Percentiles rank a stretch among this genome's conserved stretches.
Conservation (phyloP, 2,888 invertebrate species). For the Lepidocyrtinus sp. region DNA sequence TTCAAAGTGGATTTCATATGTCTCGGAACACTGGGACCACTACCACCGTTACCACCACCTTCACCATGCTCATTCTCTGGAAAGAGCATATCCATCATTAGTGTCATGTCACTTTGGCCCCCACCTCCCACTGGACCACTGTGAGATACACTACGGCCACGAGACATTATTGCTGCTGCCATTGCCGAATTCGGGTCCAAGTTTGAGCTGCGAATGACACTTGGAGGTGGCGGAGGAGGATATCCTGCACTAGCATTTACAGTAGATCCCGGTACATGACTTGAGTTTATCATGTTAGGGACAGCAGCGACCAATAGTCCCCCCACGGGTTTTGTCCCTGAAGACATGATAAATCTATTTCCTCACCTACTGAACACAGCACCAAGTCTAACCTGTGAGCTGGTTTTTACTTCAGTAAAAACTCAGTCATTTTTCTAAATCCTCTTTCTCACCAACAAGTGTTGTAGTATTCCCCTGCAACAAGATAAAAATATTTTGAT, state of each 20-base stretch:
- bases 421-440: neutral
- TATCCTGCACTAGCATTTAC: conserved; percentile 15
- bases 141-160: conserved; percentile 42
- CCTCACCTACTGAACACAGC: too few species aligned
- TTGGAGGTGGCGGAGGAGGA: conserved; percentile 47
- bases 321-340: conserved; percentile 52
- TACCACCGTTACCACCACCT: conserved; percentile 18
- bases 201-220: conserved; percentile 51
- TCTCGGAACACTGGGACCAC: conserved; percentile 17
- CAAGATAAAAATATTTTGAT: neutral
- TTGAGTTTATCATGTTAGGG: too few species aligned
- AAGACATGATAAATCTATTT: conserved; percentile 40
- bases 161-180: conserved; percentile 1
- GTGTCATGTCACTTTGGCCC: conserved; percentile 26
- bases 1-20: conserved; percentile 50
- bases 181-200: conserved; percentile 32
- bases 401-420: neutral
- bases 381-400: neutral
- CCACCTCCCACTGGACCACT: conserved; percentile 51
- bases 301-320: conserved; percentile 39
- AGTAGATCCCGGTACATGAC: neutral
- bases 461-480: too few species aligned
- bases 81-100: conserved; percentile 58
- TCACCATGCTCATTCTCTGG: conserved; percentile 42
- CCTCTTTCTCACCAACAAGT: neutral